Base-by-base conservation (phyloP, 2,797 vertebrate species). In the Esox lucius region DNA sequence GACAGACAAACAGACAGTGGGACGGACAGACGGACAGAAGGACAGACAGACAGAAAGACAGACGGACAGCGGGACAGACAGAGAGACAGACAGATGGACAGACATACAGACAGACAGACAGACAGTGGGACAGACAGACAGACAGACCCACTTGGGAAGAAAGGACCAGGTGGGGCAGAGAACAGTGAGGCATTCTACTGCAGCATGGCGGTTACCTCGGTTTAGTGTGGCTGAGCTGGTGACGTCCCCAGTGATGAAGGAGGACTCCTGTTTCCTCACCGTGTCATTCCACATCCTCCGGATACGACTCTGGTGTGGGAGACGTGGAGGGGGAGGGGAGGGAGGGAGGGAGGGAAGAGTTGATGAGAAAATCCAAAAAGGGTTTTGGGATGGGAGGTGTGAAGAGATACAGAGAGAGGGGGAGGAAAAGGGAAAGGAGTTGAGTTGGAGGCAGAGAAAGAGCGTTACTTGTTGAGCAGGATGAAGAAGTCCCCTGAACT, bases 231-330 rank as follows among this genome's bases (percentile, higher is more conserved):
- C 95, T 66, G 97, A 98, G 91, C 97, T 98, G 94, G 98, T 98
- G 94, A 99, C 97, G 93, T 99, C 97, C 89, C 97, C 97, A 67
- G 97, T 97, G 92, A 99, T 98, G 95, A 99, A 99, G 92, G 97
- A 99, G 81, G 97, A 99, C 91, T 99, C 97, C 91, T 99, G 97
- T 86, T 99, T 99, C 92, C 97, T 95, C 88, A 99, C 97, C 4
- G 97, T 99, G 93, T 99, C 97, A 78, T 99, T 99, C 97, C 97
- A 99, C 97, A 99, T 99, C 90, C 97, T 95, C 86, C 97, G 95
- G 86, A 99, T 99, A 77, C 97, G 97, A 91, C 97, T 99, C 97
- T 99, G 83, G n/a, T 56, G 53, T 39, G 39, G 69, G 39, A 35
- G 46, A 72, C n/a, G 15, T 62, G 33, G 51, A 31, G 48, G 74